Conservation (phyloP, 2,797 vertebrate genomes). For the Siniperca scherzeri region DNA sequence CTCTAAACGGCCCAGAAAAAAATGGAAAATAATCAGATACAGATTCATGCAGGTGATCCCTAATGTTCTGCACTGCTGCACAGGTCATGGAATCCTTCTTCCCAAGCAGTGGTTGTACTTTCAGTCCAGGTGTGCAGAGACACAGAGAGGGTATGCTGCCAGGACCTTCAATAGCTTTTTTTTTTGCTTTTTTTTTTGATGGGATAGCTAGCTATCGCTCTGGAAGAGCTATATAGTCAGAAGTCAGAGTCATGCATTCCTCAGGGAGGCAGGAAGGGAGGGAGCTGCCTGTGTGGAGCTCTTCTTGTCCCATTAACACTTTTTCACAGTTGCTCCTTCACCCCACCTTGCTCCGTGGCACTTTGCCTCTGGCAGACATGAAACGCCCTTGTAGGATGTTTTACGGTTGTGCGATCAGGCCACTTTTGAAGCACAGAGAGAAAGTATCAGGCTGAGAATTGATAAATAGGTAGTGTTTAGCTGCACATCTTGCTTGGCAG, state of each 20-base stretch:
- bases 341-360: constrained; percentile 49
- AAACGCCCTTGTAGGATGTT: constrained; percentile 24
- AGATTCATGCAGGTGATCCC: constrained; percentile 53
- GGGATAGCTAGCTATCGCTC: constrained; percentile 31
- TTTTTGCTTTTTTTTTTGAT: constrained; percentile 39
- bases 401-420: background rate
- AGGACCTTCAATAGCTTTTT: constrained; percentile 36
- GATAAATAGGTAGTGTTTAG: constrained; percentile 53
- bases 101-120: constrained; percentile 49
- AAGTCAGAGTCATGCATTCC: constrained; percentile 69
- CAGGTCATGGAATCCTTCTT: constrained; percentile 54
- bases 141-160: constrained; percentile 68
- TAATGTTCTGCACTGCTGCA: constrained; percentile 64
- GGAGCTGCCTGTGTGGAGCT: constrained; percentile 47
- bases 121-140: constrained; percentile 79
- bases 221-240: constrained; percentile 44
- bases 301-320: constrained; percentile 71
- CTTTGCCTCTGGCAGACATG: constrained; percentile 37
- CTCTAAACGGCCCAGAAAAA: constrained; percentile 14
- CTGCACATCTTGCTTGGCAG: constrained; percentile 51
- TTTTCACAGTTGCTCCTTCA: constrained; percentile 61
- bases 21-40: constrained; percentile 33
- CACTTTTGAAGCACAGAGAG: constrained; percentile 16
- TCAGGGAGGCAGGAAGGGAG: constrained; percentile 63
- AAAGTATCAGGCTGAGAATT: constrained; percentile 33